Base-by-base conservation (phyloP, 1,140 invertebrate genomes). In the Mizuhopecten yessoensis region DNA sequence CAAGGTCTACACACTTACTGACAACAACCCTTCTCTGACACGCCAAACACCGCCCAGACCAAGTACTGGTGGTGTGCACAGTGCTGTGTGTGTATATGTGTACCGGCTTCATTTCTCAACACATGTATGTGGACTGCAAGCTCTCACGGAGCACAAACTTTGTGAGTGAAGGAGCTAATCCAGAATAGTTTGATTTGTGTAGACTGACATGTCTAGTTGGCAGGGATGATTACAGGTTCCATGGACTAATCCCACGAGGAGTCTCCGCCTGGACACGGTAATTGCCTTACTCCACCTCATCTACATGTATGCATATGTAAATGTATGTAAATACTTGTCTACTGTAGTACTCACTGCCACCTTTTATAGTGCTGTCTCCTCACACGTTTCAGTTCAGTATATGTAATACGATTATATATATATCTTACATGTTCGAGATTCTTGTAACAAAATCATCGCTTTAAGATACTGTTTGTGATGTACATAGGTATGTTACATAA, bases 121-220 rank as follows among this genome's bases (percentile, higher is more conserved):
- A 75, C 57, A 75, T 75, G 57, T 75, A 75, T n/a, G 29, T 75
- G 57, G 57, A 75, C 57, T 17, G 57, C 23, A n/a, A 75, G 57
- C 57, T 75, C n/a, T 75, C 57, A 17, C n/a, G 23, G 29, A 75
- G 57, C 57, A 75, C 57, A 75, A 75, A 75, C 57, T 75, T 75
- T 75, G 57, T 75, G 57, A 75, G 57, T 75, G 57, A 75, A 75
- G 57, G 57, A 75, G 57, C 57, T 75, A 29, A 75, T 75, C 57
- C 57, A 75, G 17, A 75, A 75, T 75, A 75, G 57, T n/a, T 75
- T 75, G n/a, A 75, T 75, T 29, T 75, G 23, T 75, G 57, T 75
- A 75, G 57, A 75, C 57, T 75, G 57, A 75, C 57, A 75, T 75
- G n/a, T 5, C 57, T 29, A 5, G 5, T 17, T 23, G 57, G 29